Base-by-base conservation (phyloP, 2,888 invertebrate genomes). In the Ormia ochracea region DNA sequence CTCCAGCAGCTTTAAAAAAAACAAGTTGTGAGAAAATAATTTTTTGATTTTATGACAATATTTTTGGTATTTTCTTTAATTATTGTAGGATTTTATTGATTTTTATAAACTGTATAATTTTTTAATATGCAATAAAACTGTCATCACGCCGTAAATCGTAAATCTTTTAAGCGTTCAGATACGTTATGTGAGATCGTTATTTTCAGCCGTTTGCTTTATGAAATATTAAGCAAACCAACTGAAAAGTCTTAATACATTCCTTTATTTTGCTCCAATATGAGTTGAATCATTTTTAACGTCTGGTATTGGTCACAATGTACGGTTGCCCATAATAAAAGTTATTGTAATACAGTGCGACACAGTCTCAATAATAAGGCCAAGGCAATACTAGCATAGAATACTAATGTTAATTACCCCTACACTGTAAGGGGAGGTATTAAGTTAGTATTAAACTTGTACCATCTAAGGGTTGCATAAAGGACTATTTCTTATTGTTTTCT, bases 131-230 rank as follows among this genome's bases (percentile, higher is more conserved):
- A 65, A 80, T 72, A 75, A 72, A 75, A 75, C 61, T 72, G 79
- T 80, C 79, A 72, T 48, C 75, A 68, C 61, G n/a, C 50, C 41
- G 72, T 76, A 75, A 61, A 75, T 56, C 41, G 72, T 76, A 75
- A 61, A 75, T 75, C 61, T 45, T 52, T 4, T 26, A 28, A 41
- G 28, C 4, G 1, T 33, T 21, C 14, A 41, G 3, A 14, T 36
- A 9, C n/a, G n/a, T n/a, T n/a, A n/a, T n/a, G 4, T 45, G 17
- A 23, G 17, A 2, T 17, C 33, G 19, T n/a, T 54, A 43, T 33
- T 26, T 54, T 54, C 63, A 54, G 19, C 12, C 36, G 54, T 45
- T 54, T 45, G 4, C 31, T 36, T 61, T 56, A 4, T 3, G 1
- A 19, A 31, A 19, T 2, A 12, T 31, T 12, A 14, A 5, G 12